Percentiles rank a stretch among this genome's conserved stretches.
Evolutionary conservation across 2,797 vertebrate genomes (phyloP).

Genomic region (Hemibagrus guttatus): DNA sequence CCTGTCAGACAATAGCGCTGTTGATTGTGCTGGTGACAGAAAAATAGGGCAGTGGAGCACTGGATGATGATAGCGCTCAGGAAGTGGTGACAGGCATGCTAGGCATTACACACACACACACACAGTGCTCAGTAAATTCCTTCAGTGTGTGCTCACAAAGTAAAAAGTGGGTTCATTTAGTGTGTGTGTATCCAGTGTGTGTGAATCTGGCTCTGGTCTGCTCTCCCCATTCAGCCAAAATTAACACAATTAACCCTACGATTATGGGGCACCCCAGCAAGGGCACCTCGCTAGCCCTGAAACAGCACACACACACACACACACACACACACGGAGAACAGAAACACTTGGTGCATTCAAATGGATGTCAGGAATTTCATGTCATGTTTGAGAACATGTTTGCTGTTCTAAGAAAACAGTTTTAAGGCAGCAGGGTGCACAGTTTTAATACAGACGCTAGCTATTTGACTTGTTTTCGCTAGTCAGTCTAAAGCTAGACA

Average conservation of each 20-base stretch:
- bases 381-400: not conserved
- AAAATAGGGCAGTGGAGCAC: constrained; percentile 43
- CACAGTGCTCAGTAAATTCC: constrained; percentile 22
- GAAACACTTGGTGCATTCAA: not conserved
- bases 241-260: constrained; percentile 48
- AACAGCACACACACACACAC: not conserved
- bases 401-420: not conserved
- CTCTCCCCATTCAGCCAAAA: constrained; percentile 32
- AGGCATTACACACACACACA: constrained; percentile 38
- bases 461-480: not conserved
- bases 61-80: constrained; percentile 45
- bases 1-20: constrained; percentile 46
- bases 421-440: not conserved
- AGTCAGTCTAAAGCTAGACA: not conserved
- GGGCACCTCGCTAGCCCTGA: not conserved
- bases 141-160: constrained; percentile 10
- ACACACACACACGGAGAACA: not conserved
- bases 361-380: not conserved
- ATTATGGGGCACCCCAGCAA: constrained; percentile 22
- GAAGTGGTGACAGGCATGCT: constrained; percentile 46
- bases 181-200: constrained; percentile 18
- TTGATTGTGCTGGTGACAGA: constrained; percentile 46
- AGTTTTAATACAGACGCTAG: not conserved
- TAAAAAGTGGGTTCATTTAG: constrained; percentile 4
- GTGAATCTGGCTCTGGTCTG: not conserved